Evolutionary conservation across 2,113 vertebrate species (phyloP), one percentile per base, ranked within the genome.

Genomic region (Oreotragus oreotragus): DNA sequence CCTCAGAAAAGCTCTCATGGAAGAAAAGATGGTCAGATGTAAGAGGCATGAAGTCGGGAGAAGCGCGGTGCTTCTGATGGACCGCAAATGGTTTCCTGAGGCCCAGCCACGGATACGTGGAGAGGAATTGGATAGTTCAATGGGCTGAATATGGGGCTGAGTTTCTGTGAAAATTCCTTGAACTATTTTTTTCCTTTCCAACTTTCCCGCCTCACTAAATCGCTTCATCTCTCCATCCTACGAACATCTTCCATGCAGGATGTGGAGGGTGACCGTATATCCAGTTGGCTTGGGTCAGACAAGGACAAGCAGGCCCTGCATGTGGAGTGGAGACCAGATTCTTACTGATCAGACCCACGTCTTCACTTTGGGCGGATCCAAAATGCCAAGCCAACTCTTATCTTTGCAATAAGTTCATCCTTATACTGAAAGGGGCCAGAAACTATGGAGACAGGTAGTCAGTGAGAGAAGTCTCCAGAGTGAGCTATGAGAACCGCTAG

Each of bases 31-130:
- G 0, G 11, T 17, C 21, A 51, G 21, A 83, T 2, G 81, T n/a
- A 36, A 49, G 12, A 0, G 39, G 28, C 70, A 3, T 43, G 73
- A 53, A 25, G n/a, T 2, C 4, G 0, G 25, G 33, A 73, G 6
- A 47, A 30, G 16, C 21, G 8, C 2, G 0, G 23, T 0, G 10
- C 13, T 70, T 30, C 4, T 2, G 21, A 6, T 57, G 21, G n/a
- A 4, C 39, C 4, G 4, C 47, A 16, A 13, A 21, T 0, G 15
- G 25, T 5, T 27, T 43, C 7, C 36, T 3, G 21, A 86, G 79
- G 12, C 21, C 51, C 16, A 15, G 55, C 7, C 45, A 1, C 16
- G 2, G 55, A 1, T 2, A 2, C 1, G 2, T 11, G n/a, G 45
- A n/a, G 43, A 10, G 77, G 7, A 81, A 16, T 0, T 36, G 43